Conservation (phyloP, 1,140 invertebrate genomes). For the Brevipalpus yothersi region DNA sequence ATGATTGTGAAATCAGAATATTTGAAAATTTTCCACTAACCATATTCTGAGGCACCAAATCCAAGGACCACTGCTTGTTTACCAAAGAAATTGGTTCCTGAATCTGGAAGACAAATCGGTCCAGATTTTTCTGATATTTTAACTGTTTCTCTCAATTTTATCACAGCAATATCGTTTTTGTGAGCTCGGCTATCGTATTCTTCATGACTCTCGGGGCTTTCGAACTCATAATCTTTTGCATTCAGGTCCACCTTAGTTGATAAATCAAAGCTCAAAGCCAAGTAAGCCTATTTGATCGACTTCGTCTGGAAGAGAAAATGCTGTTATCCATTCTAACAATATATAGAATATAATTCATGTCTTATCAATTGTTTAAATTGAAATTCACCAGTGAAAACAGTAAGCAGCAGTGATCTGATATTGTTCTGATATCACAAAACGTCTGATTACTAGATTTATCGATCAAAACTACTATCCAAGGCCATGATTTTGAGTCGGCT, state of each 20-base stretch:
- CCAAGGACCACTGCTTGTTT: too few relatives aligned
- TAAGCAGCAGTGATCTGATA: constrained; percentile 92
- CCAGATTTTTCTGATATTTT: constrained; percentile 53
- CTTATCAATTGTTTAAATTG: background rate
- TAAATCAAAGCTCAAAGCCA: constrained; percentile 11
- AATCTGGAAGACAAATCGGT: constrained; percentile 62
- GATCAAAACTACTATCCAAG: constrained; percentile 9
- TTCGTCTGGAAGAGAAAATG: too few relatives aligned
- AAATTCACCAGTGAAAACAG: constrained; percentile 35
- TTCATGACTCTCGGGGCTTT: constrained; percentile 59
- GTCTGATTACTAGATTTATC: background rate
- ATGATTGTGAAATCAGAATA: too few relatives aligned
- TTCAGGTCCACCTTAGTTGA: constrained; percentile 8
- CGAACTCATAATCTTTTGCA: constrained; percentile 13
- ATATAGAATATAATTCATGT: too few relatives aligned
- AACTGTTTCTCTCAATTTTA: too few relatives aligned
- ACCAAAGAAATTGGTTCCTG: constrained; percentile 9
- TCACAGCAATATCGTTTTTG: constrained; percentile 23
- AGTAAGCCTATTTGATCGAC: constrained; percentile 6
- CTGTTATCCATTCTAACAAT: too few relatives aligned
- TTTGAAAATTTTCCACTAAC: too few relatives aligned
- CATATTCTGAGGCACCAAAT: too few relatives aligned
- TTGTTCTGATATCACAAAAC: constrained; percentile 38
- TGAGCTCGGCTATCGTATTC: constrained; percentile 31
- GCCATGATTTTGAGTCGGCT: constrained; percentile 11